Evolutionary conservation across 1,140 invertebrate species (phyloP).

Genomic region (Zaprionus vittiger): DNA sequence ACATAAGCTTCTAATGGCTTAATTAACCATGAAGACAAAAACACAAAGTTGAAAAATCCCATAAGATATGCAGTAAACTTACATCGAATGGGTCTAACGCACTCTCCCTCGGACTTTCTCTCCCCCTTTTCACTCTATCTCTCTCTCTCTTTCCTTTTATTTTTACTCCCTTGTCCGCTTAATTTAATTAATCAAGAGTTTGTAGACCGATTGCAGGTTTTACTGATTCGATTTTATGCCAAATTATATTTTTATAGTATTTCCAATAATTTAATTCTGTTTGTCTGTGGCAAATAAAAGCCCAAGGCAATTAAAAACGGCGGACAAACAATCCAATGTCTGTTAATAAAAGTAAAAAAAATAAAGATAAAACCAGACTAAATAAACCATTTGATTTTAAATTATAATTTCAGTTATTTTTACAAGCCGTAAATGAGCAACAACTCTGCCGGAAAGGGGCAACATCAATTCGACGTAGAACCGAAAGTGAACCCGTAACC

Average conservation of each 20-base stretch:
- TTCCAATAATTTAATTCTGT: not conserved
- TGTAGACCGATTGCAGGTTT: not conserved
- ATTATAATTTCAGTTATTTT: slow-evolving; percentile 36
- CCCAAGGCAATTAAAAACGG: not conserved
- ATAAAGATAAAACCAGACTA: slow-evolving; percentile 6
- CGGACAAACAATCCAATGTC: not conserved
- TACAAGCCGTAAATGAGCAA: slow-evolving; percentile 37
- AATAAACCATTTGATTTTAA: slow-evolving; percentile 34
- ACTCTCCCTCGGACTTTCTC: not conserved
- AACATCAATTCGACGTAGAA: slow-evolving; percentile 20
- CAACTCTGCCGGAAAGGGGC: slow-evolving; percentile 8
- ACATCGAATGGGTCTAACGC: no score
- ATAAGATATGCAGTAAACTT: no score
- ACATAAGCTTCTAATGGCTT: no score
- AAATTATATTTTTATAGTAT: not conserved
- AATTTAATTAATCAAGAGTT: not conserved
- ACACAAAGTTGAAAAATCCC: no score
- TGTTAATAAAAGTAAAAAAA: slow-evolving; percentile 10
- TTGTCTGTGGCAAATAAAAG: not conserved
- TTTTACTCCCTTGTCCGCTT: not conserved
- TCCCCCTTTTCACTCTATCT: not conserved
- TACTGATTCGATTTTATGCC: not conserved
- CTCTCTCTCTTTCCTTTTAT: not conserved
- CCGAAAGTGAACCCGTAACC: slow-evolving; percentile 29
- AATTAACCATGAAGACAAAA: no score